phyloP scores from a whole-genome alignment of 2,888 invertebrate species.

The Drosophila greeni region DNA sequence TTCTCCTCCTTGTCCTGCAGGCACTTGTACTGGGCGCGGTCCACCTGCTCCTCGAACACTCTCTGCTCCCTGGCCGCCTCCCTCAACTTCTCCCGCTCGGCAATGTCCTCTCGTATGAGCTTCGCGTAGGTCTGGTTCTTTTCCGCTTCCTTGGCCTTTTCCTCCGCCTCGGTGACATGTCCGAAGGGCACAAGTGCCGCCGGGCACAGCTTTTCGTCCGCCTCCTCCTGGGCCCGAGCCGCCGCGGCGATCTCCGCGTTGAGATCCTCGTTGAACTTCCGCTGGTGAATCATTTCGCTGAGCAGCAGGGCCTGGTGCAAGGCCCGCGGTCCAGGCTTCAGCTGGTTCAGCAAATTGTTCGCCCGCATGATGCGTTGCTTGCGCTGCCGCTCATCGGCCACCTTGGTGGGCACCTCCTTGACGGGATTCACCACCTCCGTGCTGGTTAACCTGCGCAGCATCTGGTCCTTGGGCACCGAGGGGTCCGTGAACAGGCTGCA shows the following conservation, averaged over 20 bases:
- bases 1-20: constrained; percentile 39
- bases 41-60: constrained; percentile 26
- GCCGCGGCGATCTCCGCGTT: constrained; percentile 45
- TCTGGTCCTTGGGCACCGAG: constrained; percentile 2
- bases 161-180: constrained; percentile 41
- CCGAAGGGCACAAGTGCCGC: constrained; percentile 46
- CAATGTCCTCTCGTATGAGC: constrained; percentile 50
- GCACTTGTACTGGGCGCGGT: constrained; percentile 43
- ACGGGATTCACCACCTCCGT: not conserved
- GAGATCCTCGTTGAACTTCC: constrained; percentile 37
- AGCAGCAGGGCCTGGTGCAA: constrained; percentile 45
- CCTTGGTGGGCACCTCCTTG: constrained; percentile 4
- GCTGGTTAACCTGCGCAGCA: constrained; percentile 6
- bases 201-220: constrained; percentile 51
- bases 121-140: constrained; percentile 19
- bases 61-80: constrained; percentile 29
- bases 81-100: constrained; percentile 16
- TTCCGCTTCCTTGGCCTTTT: constrained; percentile 44
- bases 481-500: constrained; percentile 29
- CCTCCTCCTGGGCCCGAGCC: constrained; percentile 34
- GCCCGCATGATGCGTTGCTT: constrained; percentile 58
- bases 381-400: constrained; percentile 36
- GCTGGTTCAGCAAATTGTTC: constrained; percentile 33
- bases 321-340: constrained; percentile 53
- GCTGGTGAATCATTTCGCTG: constrained; percentile 52